Conservation (phyloP, 1,140 invertebrate species). For the Anagrus nilaparvatae region DNA sequence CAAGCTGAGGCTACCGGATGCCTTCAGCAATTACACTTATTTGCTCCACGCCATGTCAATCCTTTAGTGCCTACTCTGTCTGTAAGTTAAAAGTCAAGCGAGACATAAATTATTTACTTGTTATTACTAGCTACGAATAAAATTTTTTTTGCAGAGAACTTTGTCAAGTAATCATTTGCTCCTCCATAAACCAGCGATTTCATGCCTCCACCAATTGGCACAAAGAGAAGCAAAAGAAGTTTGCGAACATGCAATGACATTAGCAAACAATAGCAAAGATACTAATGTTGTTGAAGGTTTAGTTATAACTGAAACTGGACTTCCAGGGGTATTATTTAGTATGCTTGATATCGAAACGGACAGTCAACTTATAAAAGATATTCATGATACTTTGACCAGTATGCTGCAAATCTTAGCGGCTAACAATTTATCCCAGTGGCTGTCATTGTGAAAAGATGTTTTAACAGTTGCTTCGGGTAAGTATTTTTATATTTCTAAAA, state of each 20-base stretch:
- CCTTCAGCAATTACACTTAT: slow-evolving; percentile 94
- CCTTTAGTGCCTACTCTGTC: slow-evolving; percentile 88
- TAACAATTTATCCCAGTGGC: slow-evolving; percentile 71
- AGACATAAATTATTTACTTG: background rate
- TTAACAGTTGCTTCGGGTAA: slow-evolving; percentile 76
- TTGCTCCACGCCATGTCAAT: slow-evolving; percentile 91
- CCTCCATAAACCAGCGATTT: slow-evolving; percentile 84
- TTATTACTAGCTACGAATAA: slow-evolving; percentile 4
- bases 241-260: slow-evolving; percentile 76
- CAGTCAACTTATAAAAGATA: slow-evolving; percentile 72
- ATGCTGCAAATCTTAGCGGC: slow-evolving; percentile 80
- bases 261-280: slow-evolving; percentile 51
- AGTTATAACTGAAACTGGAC: slow-evolving; percentile 68
- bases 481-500: too few species aligned
- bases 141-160: slow-evolving; percentile 51
- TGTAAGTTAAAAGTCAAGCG: slow-evolving; percentile 62
- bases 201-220: slow-evolving; percentile 88
- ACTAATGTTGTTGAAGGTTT: slow-evolving; percentile 48
- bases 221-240: slow-evolving; percentile 95
- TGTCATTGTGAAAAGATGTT: slow-evolving; percentile 89
- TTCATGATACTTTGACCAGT: slow-evolving; percentile 86
- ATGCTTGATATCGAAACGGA: slow-evolving; percentile 93
- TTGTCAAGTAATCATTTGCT: slow-evolving; percentile 81
- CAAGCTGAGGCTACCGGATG: slow-evolving; percentile 94
- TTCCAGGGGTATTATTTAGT: slow-evolving; percentile 87